Base-by-base conservation (phyloP, 1,140 invertebrate species). In the Drosophila athabasca region DNA sequence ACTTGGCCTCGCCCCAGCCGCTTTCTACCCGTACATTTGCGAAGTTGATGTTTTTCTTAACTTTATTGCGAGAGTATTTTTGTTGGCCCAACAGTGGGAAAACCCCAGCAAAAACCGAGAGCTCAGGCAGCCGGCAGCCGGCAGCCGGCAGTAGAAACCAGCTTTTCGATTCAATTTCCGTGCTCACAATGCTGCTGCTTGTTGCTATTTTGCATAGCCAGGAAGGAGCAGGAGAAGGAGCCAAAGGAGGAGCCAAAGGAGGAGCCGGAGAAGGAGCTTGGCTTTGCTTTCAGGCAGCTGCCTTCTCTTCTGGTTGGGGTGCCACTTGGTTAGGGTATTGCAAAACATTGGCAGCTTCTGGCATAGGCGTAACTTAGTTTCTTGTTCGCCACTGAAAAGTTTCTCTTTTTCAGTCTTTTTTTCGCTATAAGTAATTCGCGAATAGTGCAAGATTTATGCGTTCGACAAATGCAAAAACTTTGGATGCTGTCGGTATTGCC, bases 151-250 rank as follows among this genome's bases (percentile, higher is more conserved):
- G 53, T 46, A 72, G 49, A 29, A 48, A 73, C 60, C 62, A 74
- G 81, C 62, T 88, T 88, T 75, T 76, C 72, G 79, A 87, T 87
- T 88, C 82, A 87, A 87, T 87, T 87, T 87, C 82, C 82, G 83
- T 87, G 62, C 66, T 76, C 59, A 72, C 78, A 87, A 76, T 76
- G 65, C 62, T 26, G 24, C 24, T 26, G 83, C 70, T 87, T 87
- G 84, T 85, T 87, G 69, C 82, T 82, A 66, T 88, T 87, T 87
- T 87, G 70, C 82, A 88, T 87, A 66, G 62, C 68, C 65, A 44
- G 58, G 22, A 62, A 35, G n/a, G 8, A 53, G 17, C 15, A 39
- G 57, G 17, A 26, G 17, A 19, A 19, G 17, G 17, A 19, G 17
- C 17, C 0, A 1, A 19, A 19, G 1, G 1, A 19, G 17, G 17